Evolutionary conservation across 2,113 vertebrate species (phyloP).

Genomic region (Oreotrochilus melanogaster): DNA sequence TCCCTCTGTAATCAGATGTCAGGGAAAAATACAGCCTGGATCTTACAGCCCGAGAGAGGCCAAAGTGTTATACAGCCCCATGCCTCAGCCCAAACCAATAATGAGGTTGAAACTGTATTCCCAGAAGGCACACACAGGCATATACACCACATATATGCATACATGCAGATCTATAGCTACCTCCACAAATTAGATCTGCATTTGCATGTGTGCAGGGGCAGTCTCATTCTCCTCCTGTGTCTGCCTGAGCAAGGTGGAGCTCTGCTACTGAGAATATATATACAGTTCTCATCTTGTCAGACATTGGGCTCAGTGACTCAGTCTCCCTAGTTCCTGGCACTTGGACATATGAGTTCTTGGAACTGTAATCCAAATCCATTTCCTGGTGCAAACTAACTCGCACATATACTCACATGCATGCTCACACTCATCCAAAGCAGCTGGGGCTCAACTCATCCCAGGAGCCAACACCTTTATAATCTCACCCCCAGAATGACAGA

Average conservation of each 20-base stretch:
- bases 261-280: background rate
- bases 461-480: background rate
- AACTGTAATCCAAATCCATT: background rate
- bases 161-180: background rate
- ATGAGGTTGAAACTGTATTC: too few relatives aligned
- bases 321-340: background rate
- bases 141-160: fast-evolving
- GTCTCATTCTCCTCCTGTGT: background rate
- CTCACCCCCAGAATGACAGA: background rate
- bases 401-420: background rate
- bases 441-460: background rate
- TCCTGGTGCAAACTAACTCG: background rate
- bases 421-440: background rate
- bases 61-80: background rate
- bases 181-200: background rate
- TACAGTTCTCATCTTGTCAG: too few relatives aligned
- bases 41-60: background rate
- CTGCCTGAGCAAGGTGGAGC: background rate
- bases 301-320: background rate
- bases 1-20: background rate
- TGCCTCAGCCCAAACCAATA: background rate
- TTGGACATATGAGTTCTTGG: background rate
- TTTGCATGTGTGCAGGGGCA: background rate
- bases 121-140: background rate
- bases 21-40: background rate